phyloP scores from a whole-genome alignment of 2,113 vertebrate species.

The Strigops habroptila region DNA sequence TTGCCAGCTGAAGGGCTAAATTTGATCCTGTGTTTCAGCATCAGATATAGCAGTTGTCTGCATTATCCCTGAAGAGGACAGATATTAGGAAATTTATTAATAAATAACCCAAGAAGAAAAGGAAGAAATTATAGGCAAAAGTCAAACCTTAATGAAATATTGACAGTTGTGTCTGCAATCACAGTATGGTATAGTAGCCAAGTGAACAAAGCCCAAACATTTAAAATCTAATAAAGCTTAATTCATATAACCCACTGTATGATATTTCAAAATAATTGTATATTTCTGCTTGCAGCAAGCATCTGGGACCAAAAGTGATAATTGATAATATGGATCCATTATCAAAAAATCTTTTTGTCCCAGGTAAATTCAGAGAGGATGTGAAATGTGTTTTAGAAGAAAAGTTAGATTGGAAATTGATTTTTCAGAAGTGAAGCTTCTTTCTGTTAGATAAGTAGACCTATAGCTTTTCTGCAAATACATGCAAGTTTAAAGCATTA shows the following conservation, averaged over 20 bases:
- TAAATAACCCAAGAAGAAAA: neutral
- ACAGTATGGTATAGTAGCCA: neutral
- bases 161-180: neutral
- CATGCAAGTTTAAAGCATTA: neutral
- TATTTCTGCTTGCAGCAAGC: neutral
- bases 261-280: neutral
- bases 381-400: neutral
- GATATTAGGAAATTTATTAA: neutral
- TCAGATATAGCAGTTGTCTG: neutral
- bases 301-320: neutral
- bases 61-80: neutral
- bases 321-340: neutral
- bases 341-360: neutral
- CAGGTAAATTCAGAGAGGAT: neutral
- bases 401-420: neutral
- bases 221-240: neutral
- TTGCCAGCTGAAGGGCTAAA: neutral
- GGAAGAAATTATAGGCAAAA: neutral
- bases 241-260: neutral
- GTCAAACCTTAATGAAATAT: neutral
- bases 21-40: neutral
- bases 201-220: neutral
- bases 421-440: neutral
- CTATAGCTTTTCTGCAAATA: neutral
- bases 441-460: neutral